Base-by-base conservation (phyloP, 2,113 vertebrate species). In the Peromyscus polionotus region DNA sequence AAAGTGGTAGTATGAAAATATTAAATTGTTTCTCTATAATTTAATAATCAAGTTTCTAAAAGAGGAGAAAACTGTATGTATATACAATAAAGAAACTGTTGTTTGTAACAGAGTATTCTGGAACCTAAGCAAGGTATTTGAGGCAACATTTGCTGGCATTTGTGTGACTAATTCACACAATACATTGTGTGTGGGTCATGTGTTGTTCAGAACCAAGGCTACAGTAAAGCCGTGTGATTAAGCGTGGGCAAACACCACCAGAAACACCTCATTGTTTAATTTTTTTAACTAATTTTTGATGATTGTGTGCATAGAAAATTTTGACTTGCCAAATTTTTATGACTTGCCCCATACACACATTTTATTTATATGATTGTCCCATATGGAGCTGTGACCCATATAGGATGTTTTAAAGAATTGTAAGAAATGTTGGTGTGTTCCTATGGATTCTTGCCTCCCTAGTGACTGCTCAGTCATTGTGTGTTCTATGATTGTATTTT, bases 401-500 rank as follows among this genome's bases (percentile, higher is more conserved):
- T 57, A 36, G 33, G 33, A n/a, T 24, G 20, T 70, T 26, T 42
- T 70, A 70, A 70, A 6, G 31, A 67, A 31, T 17, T 20, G 9
- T 96, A 67, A 79, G 39, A 59, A 28, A 36, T 68, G 3, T 91
- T 91, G 39, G 22, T 84, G 4, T 93, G 13, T 83, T 83, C 12
- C 51, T 75, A 9, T 87, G 57, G 72, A 33, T 57, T 90, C 65
- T 72, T 28, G 17, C 1, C 33, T 96, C 20, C n/a, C 67, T 90
- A 54, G 88, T 91, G 36, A 84, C 33, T 92, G 61, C 22, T 85
- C 8, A 31, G n/a, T 89, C 33, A 65, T 42, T 90, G 42, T 3
- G 7, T 24, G 70, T 70, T 92, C 51, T 45, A 84, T 83, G 42
- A 12, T 81, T 92, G 63, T 93, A 17, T 97, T 57, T 88, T 24